Percentiles rank a stretch among this genome's conserved stretches.
phyloP scores from a whole-genome alignment of 2,113 vertebrate species.

The Terrapene triunguis region DNA sequence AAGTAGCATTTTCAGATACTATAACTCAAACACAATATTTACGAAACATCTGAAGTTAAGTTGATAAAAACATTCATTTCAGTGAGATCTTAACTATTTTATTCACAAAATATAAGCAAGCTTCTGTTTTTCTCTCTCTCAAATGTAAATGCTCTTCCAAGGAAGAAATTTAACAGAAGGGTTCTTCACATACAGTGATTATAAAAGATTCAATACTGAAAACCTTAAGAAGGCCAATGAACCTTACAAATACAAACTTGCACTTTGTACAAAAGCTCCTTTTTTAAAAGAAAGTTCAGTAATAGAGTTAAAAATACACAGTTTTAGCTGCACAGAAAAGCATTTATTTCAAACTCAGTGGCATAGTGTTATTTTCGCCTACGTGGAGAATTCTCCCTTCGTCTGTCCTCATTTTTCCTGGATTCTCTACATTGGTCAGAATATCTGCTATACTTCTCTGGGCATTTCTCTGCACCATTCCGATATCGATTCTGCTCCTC shows the following conservation, averaged over 20 bases:
- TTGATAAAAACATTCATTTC: conserved; percentile 46
- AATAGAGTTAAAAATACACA: conserved; percentile 61
- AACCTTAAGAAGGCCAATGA: conserved; percentile 66
- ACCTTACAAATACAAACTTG: conserved; percentile 76
- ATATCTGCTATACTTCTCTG: conserved; percentile 71
- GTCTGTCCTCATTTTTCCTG: conserved; percentile 71
- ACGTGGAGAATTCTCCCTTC: conserved; percentile 77
- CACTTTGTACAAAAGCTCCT: conserved; percentile 77
- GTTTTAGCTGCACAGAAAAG: conserved; percentile 45
- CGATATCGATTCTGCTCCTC: conserved; percentile 52
- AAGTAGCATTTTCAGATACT: neutral
- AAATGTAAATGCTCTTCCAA: conserved; percentile 43
- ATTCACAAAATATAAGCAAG: conserved; percentile 81
- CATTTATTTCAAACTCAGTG: neutral
- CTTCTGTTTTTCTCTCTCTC: conserved; percentile 19
- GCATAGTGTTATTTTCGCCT: conserved; percentile 73
- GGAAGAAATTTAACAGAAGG: conserved; percentile 55
- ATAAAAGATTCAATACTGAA: conserved; percentile 74
- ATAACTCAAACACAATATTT: neutral
- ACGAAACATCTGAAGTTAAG: conserved; percentile 38
- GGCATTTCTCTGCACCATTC: conserved; percentile 77
- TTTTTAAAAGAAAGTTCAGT: conserved; percentile 56
- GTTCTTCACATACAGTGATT: conserved; percentile 59
- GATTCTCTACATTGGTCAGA: conserved; percentile 78
- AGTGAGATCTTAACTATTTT: conserved; percentile 70